Percentiles rank a stretch among this genome's conserved stretches.
Evolutionary conservation across 2,888 invertebrate genomes (phyloP).

Genomic region (Anagyrus pseudococci): DNA sequence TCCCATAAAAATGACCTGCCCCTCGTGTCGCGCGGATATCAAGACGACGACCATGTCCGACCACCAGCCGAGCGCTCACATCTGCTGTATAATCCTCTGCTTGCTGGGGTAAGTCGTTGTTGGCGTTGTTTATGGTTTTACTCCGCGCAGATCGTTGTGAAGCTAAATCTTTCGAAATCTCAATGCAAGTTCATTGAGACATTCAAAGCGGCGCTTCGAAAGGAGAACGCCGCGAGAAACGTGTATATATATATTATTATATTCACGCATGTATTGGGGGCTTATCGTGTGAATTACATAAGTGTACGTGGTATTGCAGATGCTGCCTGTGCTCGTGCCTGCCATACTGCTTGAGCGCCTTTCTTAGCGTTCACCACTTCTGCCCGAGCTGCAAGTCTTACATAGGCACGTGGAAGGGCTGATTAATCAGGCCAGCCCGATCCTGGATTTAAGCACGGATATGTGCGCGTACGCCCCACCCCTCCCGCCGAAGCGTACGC

Average conservation of each 20-base stretch:
- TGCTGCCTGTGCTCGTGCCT: conserved; percentile 65
- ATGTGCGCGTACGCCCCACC: too few species aligned
- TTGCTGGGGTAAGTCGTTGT: conserved; percentile 58
- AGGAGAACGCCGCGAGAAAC: too few species aligned
- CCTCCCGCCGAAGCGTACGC: too few species aligned
- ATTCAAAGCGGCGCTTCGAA: too few species aligned
- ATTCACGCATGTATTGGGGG: too few species aligned
- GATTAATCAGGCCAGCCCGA: conserved; percentile 36
- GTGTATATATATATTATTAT: too few species aligned
- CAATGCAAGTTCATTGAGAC: too few species aligned
- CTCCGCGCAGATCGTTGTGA: too few species aligned
- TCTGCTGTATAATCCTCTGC: conserved; percentile 60
- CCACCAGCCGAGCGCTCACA: conserved; percentile 61
- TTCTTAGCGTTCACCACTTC: conserved; percentile 63
- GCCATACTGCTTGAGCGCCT: conserved; percentile 65
- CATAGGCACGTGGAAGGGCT: conserved; percentile 62
- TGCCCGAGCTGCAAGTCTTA: conserved; percentile 64
- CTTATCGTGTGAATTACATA: neutral
- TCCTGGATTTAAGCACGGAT: too few species aligned
- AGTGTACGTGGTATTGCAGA: too few species aligned
- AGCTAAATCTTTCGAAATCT: too few species aligned
- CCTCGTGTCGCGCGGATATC: conserved; percentile 61
- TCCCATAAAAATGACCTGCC: conserved; percentile 60
- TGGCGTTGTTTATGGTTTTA: too few species aligned
- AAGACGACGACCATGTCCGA: conserved; percentile 62